These are phyloP conservation scores for Nasonia oneida DNA, from an alignment of 2,888 invertebrate genomes.

Conservation along the genomic window DNA sequence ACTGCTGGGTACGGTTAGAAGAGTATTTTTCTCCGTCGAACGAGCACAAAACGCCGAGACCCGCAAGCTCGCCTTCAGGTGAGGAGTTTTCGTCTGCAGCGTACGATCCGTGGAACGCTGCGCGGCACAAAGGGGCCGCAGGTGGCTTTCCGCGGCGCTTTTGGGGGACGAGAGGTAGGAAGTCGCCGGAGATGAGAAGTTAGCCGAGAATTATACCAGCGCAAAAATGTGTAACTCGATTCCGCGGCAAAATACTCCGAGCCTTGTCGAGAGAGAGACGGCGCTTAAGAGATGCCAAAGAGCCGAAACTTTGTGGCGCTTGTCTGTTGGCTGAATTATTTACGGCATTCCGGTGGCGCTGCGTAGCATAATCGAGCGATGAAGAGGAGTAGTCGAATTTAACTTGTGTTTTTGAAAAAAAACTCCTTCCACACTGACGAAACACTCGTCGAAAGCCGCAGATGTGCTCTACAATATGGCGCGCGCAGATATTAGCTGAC, in stretches of 20 bases:
- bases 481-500: slow-evolving; percentile 70
- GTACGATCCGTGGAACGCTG: not conserved
- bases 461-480: slow-evolving; percentile 40
- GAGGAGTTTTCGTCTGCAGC: slow-evolving; percentile 5
- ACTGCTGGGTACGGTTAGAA: not conserved
- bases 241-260: slow-evolving; percentile 60
- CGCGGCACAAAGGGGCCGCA: slow-evolving; percentile 38
- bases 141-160: slow-evolving; percentile 34
- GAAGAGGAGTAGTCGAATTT: not conserved
- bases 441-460: not conserved
- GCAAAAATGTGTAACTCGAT: slow-evolving; percentile 67
- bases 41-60: not conserved
- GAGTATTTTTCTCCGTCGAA: not conserved
- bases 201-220: slow-evolving; percentile 64
- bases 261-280: not conserved
- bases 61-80: slow-evolving; percentile 7
- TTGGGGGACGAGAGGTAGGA: not conserved
- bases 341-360: slow-evolving; percentile 28
- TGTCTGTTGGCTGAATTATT: slow-evolving; percentile 56
- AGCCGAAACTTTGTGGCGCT: slow-evolving; percentile 50
- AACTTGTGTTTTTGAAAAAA: not conserved
- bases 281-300: slow-evolving; percentile 10
- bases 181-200: slow-evolving; percentile 57
- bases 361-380: slow-evolving; percentile 39
- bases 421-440: too few species aligned